Base-by-base conservation (phyloP, 2,888 invertebrate genomes). In the Drosophila mimetica region DNA sequence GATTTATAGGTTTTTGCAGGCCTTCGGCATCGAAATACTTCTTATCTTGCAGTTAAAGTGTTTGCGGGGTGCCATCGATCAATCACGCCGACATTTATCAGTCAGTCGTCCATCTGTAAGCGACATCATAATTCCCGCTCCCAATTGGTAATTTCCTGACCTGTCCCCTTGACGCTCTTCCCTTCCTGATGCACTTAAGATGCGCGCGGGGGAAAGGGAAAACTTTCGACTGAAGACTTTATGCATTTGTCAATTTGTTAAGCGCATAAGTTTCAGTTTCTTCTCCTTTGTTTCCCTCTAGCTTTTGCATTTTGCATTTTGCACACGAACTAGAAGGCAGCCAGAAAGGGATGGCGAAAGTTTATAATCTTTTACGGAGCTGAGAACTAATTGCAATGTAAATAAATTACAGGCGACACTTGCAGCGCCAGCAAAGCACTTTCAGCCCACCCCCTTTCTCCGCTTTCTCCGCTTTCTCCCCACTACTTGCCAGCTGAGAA, bases 301-400 rank as follows among this genome's bases (percentile, higher is more conserved):
- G 51, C 28, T 25, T 42, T 37, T 65, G 50, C 52, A 73, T 70
- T 58, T 48, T 41, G 46, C 63, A 47, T 37, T 37, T 9, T 4
- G 16, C 37, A 37, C 4, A 11, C 30, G 11, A 30, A 11, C 1
- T 30, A 25, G 25, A 7, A 13, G 30, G 14, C 37, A 11, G 20
- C 2, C n/a, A 18, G 50, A 18, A 13, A 13, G 42, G n/a, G 53
- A 39, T 44, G 44, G 73, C 71, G 54, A 76, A 83, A 83, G 76
- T 85, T 85, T 86, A 83, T 89, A 89, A 89, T 89, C 88, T 82
- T 85, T 89, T 79, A 82, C 83, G 82, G 84, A 88, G 88, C 87
- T 86, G 86, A 79, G 81, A 89, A 88, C 89, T 89, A 89, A 89
- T 89, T 89, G 89, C 89, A 88, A 86, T 88, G 87, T 83, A 88